Conservation (phyloP, 2,113 vertebrate species). For the Protomyctophum bolini region DNA sequence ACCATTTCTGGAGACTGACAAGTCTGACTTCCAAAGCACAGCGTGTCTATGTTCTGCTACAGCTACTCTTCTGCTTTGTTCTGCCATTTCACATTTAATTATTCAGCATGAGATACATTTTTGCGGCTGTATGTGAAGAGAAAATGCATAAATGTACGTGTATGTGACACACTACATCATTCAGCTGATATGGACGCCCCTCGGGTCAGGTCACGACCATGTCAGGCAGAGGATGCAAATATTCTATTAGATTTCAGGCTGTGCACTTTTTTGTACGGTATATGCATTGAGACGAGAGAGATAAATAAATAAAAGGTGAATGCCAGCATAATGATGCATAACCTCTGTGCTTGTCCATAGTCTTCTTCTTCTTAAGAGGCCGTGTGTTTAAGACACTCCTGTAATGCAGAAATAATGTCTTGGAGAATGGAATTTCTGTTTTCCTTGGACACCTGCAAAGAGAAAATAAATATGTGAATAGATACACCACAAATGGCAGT, state of each 20-base stretch:
- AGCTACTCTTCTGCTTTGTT: constrained; percentile 33
- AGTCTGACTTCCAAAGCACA: constrained; percentile 5
- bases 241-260: constrained; percentile 11
- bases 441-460: constrained; percentile 87
- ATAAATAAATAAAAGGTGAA: constrained; percentile 8
- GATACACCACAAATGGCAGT: constrained; percentile 26
- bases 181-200: background rate
- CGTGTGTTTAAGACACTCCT: constrained; percentile 75
- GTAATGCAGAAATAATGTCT: constrained; percentile 82
- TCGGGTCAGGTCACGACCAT: constrained; percentile 25
- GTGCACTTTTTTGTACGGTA: background rate
- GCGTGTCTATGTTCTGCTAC: constrained; percentile 38
- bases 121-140: constrained; percentile 34
- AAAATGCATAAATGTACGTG: constrained; percentile 54
- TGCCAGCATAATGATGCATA: constrained; percentile 34
- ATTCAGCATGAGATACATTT: constrained; percentile 64
- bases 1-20: background rate
- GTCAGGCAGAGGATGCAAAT: background rate
- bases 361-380: background rate
- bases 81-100: constrained; percentile 61
- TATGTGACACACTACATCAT: constrained; percentile 55
- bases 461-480: constrained; percentile 8
- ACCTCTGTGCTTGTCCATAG: background rate
- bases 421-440: constrained; percentile 86
- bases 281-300: constrained; percentile 3